Conservation (phyloP, 2,888 invertebrate genomes). For the Strigamia crassipes region DNA sequence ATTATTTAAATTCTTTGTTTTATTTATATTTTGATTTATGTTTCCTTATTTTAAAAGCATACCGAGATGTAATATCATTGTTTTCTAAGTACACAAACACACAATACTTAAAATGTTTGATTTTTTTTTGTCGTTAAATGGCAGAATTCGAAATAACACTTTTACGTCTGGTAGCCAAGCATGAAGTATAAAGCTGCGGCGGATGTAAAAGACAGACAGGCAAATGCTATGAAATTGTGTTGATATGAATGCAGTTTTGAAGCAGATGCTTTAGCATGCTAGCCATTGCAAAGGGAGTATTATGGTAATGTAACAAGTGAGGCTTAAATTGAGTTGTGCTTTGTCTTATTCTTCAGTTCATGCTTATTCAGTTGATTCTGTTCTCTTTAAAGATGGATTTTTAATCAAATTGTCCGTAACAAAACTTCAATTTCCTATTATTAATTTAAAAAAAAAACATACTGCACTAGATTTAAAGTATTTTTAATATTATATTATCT, state of each 20-base stretch:
- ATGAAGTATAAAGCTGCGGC: constrained; percentile 3
- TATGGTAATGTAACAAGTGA: constrained; percentile 18
- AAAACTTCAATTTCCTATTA: constrained; percentile 16
- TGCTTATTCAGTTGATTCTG: neutral
- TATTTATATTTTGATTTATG: no score
- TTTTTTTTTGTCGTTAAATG: neutral
- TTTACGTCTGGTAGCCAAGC: constrained; percentile 33
- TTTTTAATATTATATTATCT: neutral
- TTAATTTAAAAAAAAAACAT: neutral
- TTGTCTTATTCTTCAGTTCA: neutral
- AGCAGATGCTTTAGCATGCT: constrained; percentile 25
- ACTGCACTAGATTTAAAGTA: neutral
- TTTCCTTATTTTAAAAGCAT: no score
- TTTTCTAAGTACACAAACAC: neutral
- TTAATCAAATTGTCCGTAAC: constrained; percentile 12
- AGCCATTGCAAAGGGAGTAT: neutral
- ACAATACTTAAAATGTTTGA: neutral
- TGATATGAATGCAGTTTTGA: constrained; percentile 39
- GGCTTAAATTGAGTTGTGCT: constrained; percentile 31
- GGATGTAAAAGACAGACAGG: constrained; percentile 32
- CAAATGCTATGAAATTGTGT: constrained; percentile 42
- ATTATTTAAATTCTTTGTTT: no score
- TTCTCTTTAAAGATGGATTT: neutral
- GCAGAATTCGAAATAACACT: neutral
- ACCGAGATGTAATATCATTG: neutral